These are phyloP conservation scores for Nanger granti DNA, from an alignment of 2,113 vertebrate species.

Conservation along the genomic window DNA sequence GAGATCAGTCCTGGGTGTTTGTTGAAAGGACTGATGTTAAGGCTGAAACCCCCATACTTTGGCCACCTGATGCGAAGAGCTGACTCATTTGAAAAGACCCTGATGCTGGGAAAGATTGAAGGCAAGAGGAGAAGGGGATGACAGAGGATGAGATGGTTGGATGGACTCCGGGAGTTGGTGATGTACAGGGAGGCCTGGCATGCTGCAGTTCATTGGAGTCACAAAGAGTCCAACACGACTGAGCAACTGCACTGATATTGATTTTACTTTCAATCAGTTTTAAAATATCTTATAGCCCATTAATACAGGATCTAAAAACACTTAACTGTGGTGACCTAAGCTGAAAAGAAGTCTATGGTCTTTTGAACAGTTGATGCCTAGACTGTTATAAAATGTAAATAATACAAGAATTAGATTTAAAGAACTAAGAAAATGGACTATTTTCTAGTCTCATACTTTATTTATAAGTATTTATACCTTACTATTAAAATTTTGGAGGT, in stretches of 20 bases:
- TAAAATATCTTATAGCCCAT: neutral
- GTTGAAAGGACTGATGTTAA: neutral
- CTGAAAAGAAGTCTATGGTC: neutral
- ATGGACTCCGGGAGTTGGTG: neutral
- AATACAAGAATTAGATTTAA: neutral
- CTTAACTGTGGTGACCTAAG: neutral
- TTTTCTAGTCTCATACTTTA: neutral
- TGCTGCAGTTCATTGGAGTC: fast-evolving
- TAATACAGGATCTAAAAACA: neutral
- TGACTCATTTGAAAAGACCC: neutral
- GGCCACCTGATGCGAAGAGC: neutral
- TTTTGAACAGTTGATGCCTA: neutral
- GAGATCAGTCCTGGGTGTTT: neutral
- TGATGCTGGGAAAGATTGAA: neutral
- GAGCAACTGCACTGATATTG: neutral
- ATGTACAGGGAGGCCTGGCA: neutral
- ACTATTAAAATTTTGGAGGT: neutral
- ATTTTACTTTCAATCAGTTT: neutral
- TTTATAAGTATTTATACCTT: neutral
- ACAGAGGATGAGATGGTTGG: neutral
- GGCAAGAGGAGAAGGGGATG: neutral
- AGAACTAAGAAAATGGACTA: neutral
- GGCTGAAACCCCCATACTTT: neutral
- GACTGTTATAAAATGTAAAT: neutral
- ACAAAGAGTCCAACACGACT: neutral